phyloP scores from a whole-genome alignment of 2,888 invertebrate species.

The Stomorhina lunata region DNA sequence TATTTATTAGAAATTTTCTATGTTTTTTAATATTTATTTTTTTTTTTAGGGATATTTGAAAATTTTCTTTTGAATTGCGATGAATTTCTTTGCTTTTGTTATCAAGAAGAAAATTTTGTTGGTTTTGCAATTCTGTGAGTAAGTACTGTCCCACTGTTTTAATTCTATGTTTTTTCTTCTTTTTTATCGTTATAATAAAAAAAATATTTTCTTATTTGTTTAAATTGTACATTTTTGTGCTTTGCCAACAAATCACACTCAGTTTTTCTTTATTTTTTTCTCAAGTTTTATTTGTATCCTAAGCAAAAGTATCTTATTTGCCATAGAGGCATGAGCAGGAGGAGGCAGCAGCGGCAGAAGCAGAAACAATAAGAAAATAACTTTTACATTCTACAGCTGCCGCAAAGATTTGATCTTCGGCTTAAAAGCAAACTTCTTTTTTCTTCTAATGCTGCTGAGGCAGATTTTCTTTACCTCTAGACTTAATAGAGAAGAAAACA shows the following conservation, averaged over 20 bases:
- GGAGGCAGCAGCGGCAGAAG: neutral
- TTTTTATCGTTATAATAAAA: neutral
- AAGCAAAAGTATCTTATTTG: slow-evolving; percentile 35
- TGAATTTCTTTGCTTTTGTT: too few relatives aligned
- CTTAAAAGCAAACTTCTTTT: neutral
- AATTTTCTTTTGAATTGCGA: too few relatives aligned
- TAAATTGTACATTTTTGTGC: slow-evolving; percentile 56
- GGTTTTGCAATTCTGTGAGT: too few relatives aligned
- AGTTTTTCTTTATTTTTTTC: too few relatives aligned
- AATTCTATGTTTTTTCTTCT: neutral
- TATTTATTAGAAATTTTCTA: too few relatives aligned
- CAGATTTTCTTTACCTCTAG: neutral
- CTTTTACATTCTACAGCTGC: slow-evolving; percentile 63
- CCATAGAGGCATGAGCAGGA: too few relatives aligned
- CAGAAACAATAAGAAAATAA: slow-evolving; percentile 50
- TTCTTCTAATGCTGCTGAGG: neutral
- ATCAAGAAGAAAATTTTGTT: too few relatives aligned
- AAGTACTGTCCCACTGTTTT: slow-evolving; percentile 30
- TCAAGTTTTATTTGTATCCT: too few relatives aligned
- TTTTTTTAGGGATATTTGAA: too few relatives aligned
- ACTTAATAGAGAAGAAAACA: neutral
- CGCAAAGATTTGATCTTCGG: slow-evolving; percentile 60
- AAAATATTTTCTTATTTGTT: slow-evolving; percentile 50
- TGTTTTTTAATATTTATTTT: too few relatives aligned
- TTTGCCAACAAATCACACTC: slow-evolving; percentile 64